phyloP scores from a whole-genome alignment of 2,113 vertebrate genomes.

The Agelaius phoeniceus region DNA sequence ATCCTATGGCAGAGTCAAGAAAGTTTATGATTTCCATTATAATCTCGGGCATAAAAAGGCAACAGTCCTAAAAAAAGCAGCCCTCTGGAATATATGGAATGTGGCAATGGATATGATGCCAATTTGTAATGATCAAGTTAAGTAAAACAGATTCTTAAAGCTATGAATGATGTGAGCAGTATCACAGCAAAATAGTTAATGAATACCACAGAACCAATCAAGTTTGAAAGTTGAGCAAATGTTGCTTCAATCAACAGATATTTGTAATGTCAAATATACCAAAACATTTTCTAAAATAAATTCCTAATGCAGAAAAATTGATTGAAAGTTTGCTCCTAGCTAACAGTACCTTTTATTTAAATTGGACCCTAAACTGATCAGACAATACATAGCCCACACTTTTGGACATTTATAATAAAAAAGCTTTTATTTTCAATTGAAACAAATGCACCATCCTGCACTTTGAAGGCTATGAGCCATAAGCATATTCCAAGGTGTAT shows the following conservation, averaged over 20 bases:
- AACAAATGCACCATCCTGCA: slow-evolving; percentile 74
- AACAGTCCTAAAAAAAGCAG: slow-evolving; percentile 66
- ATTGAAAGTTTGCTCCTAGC: slow-evolving; percentile 58
- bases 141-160: slow-evolving; percentile 66
- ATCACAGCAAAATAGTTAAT: slow-evolving; percentile 66
- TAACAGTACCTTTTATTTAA: slow-evolving; percentile 68
- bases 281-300: slow-evolving; percentile 70
- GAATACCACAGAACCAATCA: slow-evolving; percentile 61
- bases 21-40: slow-evolving; percentile 52
- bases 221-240: slow-evolving; percentile 66
- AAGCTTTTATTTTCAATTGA: slow-evolving; percentile 77
- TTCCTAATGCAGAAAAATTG: slow-evolving; percentile 61
- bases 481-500: slow-evolving; percentile 66
- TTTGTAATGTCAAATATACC: slow-evolving; percentile 49
- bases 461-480: slow-evolving; percentile 66
- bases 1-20: slow-evolving; percentile 16
- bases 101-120: slow-evolving; percentile 37
- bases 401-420: slow-evolving; percentile 76
- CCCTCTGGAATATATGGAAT: slow-evolving; percentile 70
- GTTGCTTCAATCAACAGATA: slow-evolving; percentile 61
- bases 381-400: slow-evolving; percentile 78
- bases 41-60: slow-evolving; percentile 64
- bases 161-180: slow-evolving; percentile 55
- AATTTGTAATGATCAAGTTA: slow-evolving; percentile 37
- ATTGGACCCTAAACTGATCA: slow-evolving; percentile 73